A percentile compares a stretch with the other conserved stretches of the same genome.
These are phyloP conservation scores for Lycaon pictus DNA, from an alignment of 2,113 vertebrate species.

Conservation along the genomic window DNA sequence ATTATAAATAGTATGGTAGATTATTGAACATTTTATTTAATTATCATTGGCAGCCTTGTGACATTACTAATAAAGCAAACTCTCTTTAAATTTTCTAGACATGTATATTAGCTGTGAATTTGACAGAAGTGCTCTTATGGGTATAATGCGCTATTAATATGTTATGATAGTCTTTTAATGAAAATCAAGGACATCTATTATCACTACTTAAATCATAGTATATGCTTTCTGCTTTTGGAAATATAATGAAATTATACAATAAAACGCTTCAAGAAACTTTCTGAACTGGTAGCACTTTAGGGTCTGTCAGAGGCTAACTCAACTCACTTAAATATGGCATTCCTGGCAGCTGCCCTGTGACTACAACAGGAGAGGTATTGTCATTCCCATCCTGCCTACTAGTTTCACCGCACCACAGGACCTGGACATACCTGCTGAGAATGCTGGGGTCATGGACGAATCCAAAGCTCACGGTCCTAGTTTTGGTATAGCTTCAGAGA, in stretches of 20 bases:
- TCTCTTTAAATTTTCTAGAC: background rate
- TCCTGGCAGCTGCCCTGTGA: background rate
- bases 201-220: background rate
- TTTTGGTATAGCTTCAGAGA: background rate
- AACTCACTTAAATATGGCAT: background rate
- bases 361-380: background rate
- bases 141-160: background rate
- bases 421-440: background rate
- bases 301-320: background rate
- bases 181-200: background rate
- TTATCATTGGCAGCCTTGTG: background rate
- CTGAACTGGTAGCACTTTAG: background rate
- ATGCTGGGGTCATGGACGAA: background rate
- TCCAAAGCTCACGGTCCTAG: background rate
- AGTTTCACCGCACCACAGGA: background rate
- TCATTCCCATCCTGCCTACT: background rate
- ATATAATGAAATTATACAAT: background rate
- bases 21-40: background rate
- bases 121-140: background rate
- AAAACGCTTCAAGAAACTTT: background rate
- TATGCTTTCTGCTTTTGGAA: background rate
- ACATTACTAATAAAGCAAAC: background rate
- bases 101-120: background rate
- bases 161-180: background rate
- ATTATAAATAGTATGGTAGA: background rate